Base-by-base conservation (phyloP, 2,113 vertebrate genomes). In the Astur gentilis region DNA sequence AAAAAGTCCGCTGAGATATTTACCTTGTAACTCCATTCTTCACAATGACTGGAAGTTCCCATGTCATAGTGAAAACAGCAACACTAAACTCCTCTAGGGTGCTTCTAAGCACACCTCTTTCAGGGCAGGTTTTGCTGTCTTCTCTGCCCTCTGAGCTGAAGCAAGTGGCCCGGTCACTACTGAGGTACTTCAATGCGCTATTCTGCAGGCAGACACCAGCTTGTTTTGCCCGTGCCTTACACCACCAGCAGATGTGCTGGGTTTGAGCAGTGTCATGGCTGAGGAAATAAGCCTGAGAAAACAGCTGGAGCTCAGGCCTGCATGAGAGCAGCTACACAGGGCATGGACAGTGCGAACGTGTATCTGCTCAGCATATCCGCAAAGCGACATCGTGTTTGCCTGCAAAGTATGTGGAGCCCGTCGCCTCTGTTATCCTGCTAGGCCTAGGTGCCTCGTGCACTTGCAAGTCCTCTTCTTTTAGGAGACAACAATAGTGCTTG, bases 351-450 rank as follows among this genome's bases (percentile, higher is more conserved):
- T 4, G 25, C 47, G 32, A 79, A 9, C 2, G 0, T 22, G 12
- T 50, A 12, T 57, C 60, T 69, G 32, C 50, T 73, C 84, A 22
- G 12, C 0, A 0, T 21, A 45, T 61, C 29, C 0, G 2, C 18
- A 36, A 17, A 26, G 62, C 18, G 86, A 66, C 16, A 15, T 21
- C 0, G 2, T 61, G 21, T 50, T 87, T 90, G 50, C 19, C 17
- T 76, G 45, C 9, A 50, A 83, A 57, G 55, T 18, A 54, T 0
- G 0, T 0, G 0, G 42, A 66, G 6, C 44, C 13, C 3, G 0
- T 27, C 32, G 10, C 4, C 1, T 36, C 76, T 78, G 31, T 38
- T 61, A 50, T 18, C n/a, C 45, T 10, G 3, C 34, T 66, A 65
- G 32, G 26, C 32, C 22, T 29, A 52, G 2, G 11, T 36, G 18